A percentile compares a stretch with the other conserved stretches of the same genome.
Evolutionary conservation across 2,888 invertebrate species (phyloP).

Genomic region (Mechanitis messenoides): DNA sequence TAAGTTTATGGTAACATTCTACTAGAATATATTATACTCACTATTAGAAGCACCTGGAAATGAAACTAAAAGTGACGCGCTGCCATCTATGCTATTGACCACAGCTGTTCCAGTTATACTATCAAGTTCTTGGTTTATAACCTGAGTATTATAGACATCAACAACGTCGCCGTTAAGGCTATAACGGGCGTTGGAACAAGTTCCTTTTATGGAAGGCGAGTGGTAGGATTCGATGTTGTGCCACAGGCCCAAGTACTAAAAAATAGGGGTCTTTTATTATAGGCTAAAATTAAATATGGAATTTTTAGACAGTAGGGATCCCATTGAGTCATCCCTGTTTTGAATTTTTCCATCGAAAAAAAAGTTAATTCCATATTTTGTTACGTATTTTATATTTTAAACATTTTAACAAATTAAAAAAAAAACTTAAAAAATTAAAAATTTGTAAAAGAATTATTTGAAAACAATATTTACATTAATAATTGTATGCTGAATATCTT

Average conservation of each 20-base stretch:
- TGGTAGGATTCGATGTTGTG: constrained; percentile 56
- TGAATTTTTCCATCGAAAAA: too few species aligned
- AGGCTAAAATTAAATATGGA: neutral
- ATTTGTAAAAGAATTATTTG: too few species aligned
- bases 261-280: constrained; percentile 14
- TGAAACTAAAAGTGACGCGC: constrained; percentile 78
- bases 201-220: constrained; percentile 45
- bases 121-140: constrained; percentile 61
- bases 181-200: constrained; percentile 53
- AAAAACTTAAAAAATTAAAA: too few species aligned
- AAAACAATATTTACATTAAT: too few species aligned
- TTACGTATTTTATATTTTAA: too few species aligned
- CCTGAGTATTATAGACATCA: constrained; percentile 52
- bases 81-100: constrained; percentile 55
- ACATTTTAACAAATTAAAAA: too few species aligned
- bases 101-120: constrained; percentile 72
- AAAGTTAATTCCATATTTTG: too few species aligned
- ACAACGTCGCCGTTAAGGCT: constrained; percentile 39
- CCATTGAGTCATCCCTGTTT: too few species aligned
- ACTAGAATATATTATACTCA: constrained; percentile 16
- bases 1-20: neutral
- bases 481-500: too few species aligned
- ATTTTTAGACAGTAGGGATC: too few species aligned
- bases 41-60: constrained; percentile 71
- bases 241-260: constrained; percentile 56